Evolutionary conservation across 2,113 vertebrate species (phyloP).

Genomic region (Stegostoma tigrinum): DNA sequence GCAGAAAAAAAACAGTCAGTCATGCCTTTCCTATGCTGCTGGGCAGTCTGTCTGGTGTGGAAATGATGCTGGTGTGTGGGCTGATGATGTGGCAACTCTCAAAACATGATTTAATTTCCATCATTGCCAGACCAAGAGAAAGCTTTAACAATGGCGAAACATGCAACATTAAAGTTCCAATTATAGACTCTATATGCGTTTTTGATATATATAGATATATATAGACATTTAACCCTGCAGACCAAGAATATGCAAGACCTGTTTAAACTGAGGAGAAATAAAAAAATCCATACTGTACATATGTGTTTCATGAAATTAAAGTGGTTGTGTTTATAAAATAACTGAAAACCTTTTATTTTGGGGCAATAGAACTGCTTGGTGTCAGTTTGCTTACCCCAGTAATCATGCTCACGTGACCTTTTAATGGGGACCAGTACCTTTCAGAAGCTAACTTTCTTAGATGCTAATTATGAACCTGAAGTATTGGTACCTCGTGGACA

Average conservation of each 20-base stretch:
- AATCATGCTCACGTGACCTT: neutral
- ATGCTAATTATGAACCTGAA: neutral
- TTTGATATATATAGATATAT: too few relatives aligned
- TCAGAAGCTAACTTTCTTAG: neutral
- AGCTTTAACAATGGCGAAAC: neutral
- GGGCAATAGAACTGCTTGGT: neutral
- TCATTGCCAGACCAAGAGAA: neutral
- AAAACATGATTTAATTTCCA: neutral
- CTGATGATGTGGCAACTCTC: constrained; percentile 25
- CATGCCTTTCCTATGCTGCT: neutral
- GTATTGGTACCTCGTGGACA: neutral
- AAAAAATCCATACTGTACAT: neutral
- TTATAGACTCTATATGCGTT: neutral
- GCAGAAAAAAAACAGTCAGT: neutral
- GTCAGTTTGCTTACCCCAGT: neutral
- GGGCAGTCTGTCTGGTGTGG: constrained; percentile 5
- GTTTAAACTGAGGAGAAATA: neutral
- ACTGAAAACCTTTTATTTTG: neutral
- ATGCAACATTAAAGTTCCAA: neutral
- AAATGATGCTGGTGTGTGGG: neutral
- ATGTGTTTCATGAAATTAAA: neutral
- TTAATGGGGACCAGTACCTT: neutral
- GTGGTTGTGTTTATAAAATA: neutral
- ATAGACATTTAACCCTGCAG: neutral
- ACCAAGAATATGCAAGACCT: neutral